These are phyloP conservation scores for Chelonus formosanus DNA, from an alignment of 2,888 invertebrate species.

Conservation along the genomic window DNA sequence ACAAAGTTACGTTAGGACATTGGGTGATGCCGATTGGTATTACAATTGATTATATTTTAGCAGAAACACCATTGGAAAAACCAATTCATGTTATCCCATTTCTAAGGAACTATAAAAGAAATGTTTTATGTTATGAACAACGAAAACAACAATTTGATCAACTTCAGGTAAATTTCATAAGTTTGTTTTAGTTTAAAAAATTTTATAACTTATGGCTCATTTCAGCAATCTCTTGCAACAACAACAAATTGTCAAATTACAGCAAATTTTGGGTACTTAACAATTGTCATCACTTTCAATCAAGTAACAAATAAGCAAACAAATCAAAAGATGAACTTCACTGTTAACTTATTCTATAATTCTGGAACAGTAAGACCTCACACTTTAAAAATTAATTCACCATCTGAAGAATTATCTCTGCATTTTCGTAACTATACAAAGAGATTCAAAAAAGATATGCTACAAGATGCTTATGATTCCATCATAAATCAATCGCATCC, in stretches of 20 bases:
- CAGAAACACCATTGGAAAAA: constrained; percentile 38
- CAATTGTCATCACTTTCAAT: constrained; percentile 41
- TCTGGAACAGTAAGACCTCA: constrained; percentile 40
- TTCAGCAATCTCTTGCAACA: constrained; percentile 34
- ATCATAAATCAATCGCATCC: no score
- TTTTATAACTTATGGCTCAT: constrained; percentile 6
- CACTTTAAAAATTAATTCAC: constrained; percentile 39
- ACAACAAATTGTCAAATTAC: constrained; percentile 40
- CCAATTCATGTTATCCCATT: constrained; percentile 38
- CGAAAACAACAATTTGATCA: constrained; percentile 43
- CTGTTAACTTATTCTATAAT: constrained; percentile 45
- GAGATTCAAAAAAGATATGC: no score
- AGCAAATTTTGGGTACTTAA: constrained; percentile 39
- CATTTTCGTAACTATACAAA: no score
- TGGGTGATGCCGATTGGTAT: constrained; percentile 50
- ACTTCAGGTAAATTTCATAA: constrained; percentile 38
- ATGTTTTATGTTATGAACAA: constrained; percentile 42
- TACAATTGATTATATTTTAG: constrained; percentile 40
- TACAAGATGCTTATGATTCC: no score
- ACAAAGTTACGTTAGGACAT: constrained; percentile 42
- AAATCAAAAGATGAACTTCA: constrained; percentile 36
- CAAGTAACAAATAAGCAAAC: constrained; percentile 31
- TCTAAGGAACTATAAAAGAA: constrained; percentile 43
- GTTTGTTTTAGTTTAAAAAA: background rate
- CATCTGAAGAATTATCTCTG: no score